A percentile compares a stretch with the other conserved stretches of the same genome.
phyloP scores from a whole-genome alignment of 2,888 invertebrate genomes.

The Byasa hedistus region DNA sequence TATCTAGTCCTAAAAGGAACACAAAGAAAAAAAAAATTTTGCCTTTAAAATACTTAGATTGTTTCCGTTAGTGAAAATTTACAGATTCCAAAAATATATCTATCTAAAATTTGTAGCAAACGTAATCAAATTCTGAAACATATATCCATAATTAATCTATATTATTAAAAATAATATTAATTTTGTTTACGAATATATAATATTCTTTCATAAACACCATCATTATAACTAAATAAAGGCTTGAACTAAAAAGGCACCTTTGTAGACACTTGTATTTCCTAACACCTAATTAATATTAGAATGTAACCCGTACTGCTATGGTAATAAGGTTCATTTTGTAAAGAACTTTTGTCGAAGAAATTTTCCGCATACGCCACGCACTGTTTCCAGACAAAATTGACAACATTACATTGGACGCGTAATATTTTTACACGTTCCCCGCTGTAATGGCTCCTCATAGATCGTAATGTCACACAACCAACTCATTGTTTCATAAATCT shows the following conservation, averaged over 20 bases:
- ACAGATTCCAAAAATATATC: no score
- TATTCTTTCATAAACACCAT: constrained; percentile 38
- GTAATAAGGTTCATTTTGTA: constrained; percentile 35
- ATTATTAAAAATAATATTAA: background rate
- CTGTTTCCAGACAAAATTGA: constrained; percentile 70
- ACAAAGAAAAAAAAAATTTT: no score
- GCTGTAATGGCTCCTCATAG: constrained; percentile 22
- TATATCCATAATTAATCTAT: no score
- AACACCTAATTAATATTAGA: constrained; percentile 21
- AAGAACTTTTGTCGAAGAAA: constrained; percentile 34
- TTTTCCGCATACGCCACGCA: constrained; percentile 52
- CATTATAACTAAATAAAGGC: constrained; percentile 44
- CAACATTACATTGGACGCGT: constrained; percentile 55
- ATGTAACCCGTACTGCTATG: constrained; percentile 33
- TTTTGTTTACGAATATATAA: background rate
- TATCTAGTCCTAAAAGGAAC: no score
- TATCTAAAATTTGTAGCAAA: no score
- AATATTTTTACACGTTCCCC: constrained; percentile 37
- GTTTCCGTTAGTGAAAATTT: no score
- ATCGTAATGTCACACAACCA: constrained; percentile 11
- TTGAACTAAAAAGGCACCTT: constrained; percentile 42
- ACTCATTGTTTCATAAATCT: constrained; percentile 21
- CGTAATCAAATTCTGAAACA: no score
- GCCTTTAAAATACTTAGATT: no score
- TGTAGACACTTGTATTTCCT: constrained; percentile 40